Conservation (phyloP, 2,113 vertebrate species). For the Probosciger aterrimus region DNA sequence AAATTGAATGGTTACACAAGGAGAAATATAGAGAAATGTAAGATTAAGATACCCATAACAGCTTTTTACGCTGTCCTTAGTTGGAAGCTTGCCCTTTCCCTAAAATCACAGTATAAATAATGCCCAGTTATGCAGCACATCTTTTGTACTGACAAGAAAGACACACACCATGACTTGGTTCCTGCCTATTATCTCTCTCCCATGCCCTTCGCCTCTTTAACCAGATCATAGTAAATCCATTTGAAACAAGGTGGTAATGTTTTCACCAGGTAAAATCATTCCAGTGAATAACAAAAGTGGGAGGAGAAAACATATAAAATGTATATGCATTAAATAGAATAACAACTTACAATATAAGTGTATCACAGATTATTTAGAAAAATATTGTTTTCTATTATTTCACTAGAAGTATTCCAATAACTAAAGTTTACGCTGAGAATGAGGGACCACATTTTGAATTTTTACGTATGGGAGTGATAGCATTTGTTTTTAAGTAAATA, state of each 20-base stretch:
- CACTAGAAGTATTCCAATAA: not conserved
- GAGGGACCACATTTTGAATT: not conserved
- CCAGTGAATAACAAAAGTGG: not conserved
- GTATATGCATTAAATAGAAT: not conserved
- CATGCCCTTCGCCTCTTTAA: not conserved
- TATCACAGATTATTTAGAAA: not conserved
- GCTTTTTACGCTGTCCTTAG: not conserved
- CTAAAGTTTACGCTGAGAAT: not conserved
- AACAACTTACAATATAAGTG: not conserved
- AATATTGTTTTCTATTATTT: not conserved
- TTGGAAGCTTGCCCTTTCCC: not conserved
- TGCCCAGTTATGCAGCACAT: not conserved
- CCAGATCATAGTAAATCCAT: not conserved
- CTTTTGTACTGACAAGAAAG: not conserved
- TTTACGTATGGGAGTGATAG: not conserved
- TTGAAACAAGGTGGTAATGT: not conserved
- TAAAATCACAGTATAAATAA: not conserved
- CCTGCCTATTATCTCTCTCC: not conserved
- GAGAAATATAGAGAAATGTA: not conserved
- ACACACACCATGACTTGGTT: not conserved
- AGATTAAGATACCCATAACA: not conserved
- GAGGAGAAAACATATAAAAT: not conserved
- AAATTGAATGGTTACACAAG: not conserved
- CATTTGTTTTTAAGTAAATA: constrained; percentile 1
- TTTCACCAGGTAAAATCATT: not conserved